A percentile compares a stretch with the other conserved stretches of the same genome.
Evolutionary conservation across 2,797 vertebrate species (phyloP).

Genomic region (Eleutherodactylus coqui): DNA sequence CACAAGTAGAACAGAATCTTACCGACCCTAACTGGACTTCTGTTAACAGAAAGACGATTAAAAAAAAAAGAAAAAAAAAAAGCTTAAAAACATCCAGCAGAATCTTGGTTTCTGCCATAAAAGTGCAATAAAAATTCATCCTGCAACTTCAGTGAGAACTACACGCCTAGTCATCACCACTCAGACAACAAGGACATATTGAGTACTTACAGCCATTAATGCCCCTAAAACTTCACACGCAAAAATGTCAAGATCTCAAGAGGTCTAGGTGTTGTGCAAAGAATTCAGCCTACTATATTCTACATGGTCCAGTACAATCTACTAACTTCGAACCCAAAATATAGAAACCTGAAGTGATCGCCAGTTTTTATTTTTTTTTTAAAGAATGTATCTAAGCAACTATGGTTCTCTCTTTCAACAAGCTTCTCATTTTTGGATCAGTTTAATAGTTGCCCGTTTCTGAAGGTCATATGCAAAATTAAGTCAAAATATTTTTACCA

Average conservation of each 20-base stretch:
- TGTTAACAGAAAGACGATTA: not conserved
- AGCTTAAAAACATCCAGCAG: slow-evolving; percentile 41
- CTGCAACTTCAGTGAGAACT: slow-evolving; percentile 40
- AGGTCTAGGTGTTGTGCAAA: slow-evolving; percentile 57
- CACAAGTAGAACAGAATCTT: slow-evolving; percentile 20
- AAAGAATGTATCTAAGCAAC: slow-evolving; percentile 10
- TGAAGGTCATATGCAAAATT: not conserved
- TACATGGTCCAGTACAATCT: slow-evolving; percentile 41
- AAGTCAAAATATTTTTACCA: slow-evolving; percentile 19
- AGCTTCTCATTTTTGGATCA: not conserved
- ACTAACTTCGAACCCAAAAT: slow-evolving; percentile 4
- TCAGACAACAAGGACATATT: slow-evolving; percentile 31
- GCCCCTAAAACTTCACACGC: slow-evolving; percentile 37
- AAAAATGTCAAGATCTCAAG: slow-evolving; percentile 44
- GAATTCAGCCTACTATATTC: slow-evolving; percentile 23
- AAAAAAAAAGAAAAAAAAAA: slow-evolving; percentile 16
- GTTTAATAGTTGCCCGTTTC: slow-evolving; percentile 40
- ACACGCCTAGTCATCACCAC: slow-evolving; percentile 17
- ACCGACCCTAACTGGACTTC: slow-evolving; percentile 21
- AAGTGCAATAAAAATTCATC: slow-evolving; percentile 56
- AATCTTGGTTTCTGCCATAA: slow-evolving; percentile 34
- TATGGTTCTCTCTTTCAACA: slow-evolving; percentile 5
- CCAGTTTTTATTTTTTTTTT: no score
- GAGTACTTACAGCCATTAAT: slow-evolving; percentile 53
- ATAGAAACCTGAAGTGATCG: slow-evolving; percentile 18